These are phyloP conservation scores for Copsychus sechellarum DNA, from an alignment of 2,113 vertebrate genomes.

Conservation along the genomic window DNA sequence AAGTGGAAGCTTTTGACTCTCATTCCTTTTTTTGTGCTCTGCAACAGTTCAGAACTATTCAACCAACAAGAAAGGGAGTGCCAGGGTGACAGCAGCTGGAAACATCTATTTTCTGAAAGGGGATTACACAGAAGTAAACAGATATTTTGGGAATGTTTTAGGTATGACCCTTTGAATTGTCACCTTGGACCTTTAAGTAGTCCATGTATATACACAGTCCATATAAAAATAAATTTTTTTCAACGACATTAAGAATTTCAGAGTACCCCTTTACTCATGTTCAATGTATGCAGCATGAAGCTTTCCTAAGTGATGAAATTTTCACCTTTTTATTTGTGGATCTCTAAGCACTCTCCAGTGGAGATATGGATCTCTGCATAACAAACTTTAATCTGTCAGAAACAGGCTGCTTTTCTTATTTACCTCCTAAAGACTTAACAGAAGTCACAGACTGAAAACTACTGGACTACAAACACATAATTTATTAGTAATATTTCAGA, in stretches of 20 bases:
- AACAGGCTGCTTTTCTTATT: neutral
- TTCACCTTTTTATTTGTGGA: neutral
- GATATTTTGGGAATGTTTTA: neutral
- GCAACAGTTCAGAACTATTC: constrained; percentile 12
- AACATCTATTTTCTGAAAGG: neutral
- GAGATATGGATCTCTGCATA: neutral
- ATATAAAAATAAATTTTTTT: neutral
- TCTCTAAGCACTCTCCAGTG: neutral
- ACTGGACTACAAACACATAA: neutral
- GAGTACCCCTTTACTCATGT: neutral
- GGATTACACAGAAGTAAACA: neutral
- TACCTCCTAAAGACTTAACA: neutral
- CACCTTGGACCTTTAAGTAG: neutral
- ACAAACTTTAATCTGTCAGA: neutral
- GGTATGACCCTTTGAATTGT: neutral
- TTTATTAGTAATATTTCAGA: neutral
- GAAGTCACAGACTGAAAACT: neutral
- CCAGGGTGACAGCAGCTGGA: neutral
- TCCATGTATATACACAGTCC: neutral
- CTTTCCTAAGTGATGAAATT: neutral
- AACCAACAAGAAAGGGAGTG: constrained; percentile 1
- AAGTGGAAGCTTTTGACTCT: neutral
- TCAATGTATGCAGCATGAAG: neutral
- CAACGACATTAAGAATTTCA: neutral
- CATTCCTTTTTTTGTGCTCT: constrained; percentile 27